These are phyloP conservation scores for Heliconius ethilla DNA, from an alignment of 2,888 invertebrate genomes.

Conservation along the genomic window DNA sequence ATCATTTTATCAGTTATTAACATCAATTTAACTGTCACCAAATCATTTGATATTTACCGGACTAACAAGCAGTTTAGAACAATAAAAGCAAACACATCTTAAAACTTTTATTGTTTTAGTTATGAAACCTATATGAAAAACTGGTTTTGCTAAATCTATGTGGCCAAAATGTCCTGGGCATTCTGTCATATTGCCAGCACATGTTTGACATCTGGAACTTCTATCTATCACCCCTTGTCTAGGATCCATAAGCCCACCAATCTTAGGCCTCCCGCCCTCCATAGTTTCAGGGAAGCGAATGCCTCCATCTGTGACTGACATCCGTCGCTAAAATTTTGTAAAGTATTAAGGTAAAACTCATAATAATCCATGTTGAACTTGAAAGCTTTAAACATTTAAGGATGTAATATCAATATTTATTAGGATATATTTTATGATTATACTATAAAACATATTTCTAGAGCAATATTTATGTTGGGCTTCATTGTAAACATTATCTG, in stretches of 20 bases:
- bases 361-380: background rate
- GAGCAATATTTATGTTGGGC: background rate
- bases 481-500: constrained; percentile 14
- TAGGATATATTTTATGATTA: background rate
- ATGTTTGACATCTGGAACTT: constrained; percentile 95
- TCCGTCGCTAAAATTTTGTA: constrained; percentile 88
- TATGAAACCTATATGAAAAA: constrained; percentile 98
- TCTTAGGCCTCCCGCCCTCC: constrained; percentile 98
- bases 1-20: background rate
- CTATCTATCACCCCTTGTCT: constrained; percentile 98
- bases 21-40: background rate
- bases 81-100: constrained; percentile 99
- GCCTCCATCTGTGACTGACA: constrained; percentile 99
- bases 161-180: constrained; percentile 99
- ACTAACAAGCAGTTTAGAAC: constrained; percentile 97
- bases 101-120: constrained; percentile 98
- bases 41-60: constrained; percentile 85
- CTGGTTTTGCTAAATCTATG: constrained; percentile 98
- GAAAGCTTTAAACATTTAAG: background rate
- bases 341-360: background rate
- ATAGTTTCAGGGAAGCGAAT: constrained; percentile 98
- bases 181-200: constrained; percentile 98
- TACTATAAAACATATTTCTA: background rate
- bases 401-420: background rate
- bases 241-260: constrained; percentile 99